Evolutionary conservation across 2,888 invertebrate genomes (phyloP).

Genomic region (Acrobasis repandana): DNA sequence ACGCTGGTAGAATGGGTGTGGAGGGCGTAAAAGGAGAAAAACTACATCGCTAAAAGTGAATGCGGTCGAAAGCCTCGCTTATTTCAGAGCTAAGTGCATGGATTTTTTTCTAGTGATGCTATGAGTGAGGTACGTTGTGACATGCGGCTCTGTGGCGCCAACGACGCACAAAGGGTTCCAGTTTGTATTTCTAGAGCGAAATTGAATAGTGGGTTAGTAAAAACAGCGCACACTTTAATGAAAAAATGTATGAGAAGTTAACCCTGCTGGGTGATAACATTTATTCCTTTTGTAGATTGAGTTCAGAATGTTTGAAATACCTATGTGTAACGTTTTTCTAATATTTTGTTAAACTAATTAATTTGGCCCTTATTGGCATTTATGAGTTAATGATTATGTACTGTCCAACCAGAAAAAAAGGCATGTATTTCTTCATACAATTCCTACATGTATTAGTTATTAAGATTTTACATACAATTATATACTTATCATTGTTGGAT

Average conservation of each 20-base stretch:
- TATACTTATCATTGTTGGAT: no score
- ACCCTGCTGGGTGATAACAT: no score
- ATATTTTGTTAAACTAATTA: no score
- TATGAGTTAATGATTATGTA: no score
- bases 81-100: conserved; percentile 81
- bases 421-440: no score
- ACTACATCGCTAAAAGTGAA: conserved; percentile 83
- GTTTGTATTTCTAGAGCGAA: conserved; percentile 9
- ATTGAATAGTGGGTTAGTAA: not conserved
- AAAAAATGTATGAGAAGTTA: not conserved
- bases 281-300: no score
- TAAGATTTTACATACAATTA: no score
- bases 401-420: no score
- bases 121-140: conserved; percentile 51
- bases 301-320: no score
- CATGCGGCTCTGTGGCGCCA: conserved; percentile 26
- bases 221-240: not conserved
- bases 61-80: conserved; percentile 82
- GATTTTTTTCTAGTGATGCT: conserved; percentile 79
- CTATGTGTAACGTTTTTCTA: no score
- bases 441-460: no score
- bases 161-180: conserved; percentile 29
- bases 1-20: conserved; percentile 72
- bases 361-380: no score
- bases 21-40: conserved; percentile 82